These are phyloP conservation scores for Timema podura DNA, from an alignment of 2,888 invertebrate genomes.

Conservation along the genomic window DNA sequence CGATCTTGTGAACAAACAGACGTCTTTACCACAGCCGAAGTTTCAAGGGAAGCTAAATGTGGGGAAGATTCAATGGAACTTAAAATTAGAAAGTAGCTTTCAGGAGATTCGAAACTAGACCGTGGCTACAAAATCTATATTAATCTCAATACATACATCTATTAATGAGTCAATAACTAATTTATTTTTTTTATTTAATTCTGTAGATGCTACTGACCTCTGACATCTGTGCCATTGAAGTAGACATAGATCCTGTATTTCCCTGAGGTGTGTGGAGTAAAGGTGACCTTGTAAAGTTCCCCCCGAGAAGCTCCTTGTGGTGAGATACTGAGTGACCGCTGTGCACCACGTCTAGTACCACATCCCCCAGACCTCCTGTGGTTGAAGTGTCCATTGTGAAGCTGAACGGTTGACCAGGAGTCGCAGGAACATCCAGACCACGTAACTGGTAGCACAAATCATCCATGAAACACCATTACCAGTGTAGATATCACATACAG, in stretches of 20 bases:
- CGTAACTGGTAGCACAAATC: conserved; percentile 40
- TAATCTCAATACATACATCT: too few species aligned
- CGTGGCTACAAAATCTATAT: too few species aligned
- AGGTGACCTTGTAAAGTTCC: conserved; percentile 52
- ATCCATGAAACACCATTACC: background rate
- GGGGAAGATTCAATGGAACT: too few species aligned
- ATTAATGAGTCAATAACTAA: too few species aligned
- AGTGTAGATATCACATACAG: too few species aligned
- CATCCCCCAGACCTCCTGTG: conserved; percentile 80
- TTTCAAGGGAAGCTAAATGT: too few species aligned
- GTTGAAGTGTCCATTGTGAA: conserved; percentile 70
- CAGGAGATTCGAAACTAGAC: too few species aligned
- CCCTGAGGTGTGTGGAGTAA: conserved; percentile 54
- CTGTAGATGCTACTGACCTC: conserved; percentile 34
- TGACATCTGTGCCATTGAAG: conserved; percentile 87
- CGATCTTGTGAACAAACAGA: too few species aligned
- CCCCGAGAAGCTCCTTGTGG: conserved; percentile 73
- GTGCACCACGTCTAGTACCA: conserved; percentile 86
- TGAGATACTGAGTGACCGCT: conserved; percentile 81
- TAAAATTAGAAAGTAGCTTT: too few species aligned
- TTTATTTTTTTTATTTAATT: too few species aligned
- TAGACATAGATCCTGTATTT: conserved; percentile 78
- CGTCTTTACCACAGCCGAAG: too few species aligned
- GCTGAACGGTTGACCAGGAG: conserved; percentile 82
- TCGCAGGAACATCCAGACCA: conserved; percentile 70